phyloP scores from a whole-genome alignment of 2,888 invertebrate genomes.

The Matsumyia berberina region DNA sequence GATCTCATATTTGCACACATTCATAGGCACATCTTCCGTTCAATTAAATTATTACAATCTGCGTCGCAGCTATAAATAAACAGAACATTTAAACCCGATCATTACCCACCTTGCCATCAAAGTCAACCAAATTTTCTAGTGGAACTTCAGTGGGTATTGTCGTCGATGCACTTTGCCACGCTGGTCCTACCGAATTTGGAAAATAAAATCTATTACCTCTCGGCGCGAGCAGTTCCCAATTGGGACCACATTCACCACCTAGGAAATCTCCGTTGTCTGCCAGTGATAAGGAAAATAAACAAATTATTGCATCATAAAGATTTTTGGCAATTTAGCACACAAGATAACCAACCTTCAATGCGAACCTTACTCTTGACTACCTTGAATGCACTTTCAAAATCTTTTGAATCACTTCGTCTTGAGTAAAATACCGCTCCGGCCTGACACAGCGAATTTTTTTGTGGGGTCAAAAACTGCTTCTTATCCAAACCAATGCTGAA shows the following conservation, averaged over 20 bases:
- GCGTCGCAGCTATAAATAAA: slow-evolving; percentile 65
- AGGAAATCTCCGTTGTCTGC: slow-evolving; percentile 80
- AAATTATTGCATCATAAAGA: slow-evolving; percentile 65
- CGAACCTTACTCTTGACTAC: slow-evolving; percentile 80
- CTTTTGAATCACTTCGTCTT: slow-evolving; percentile 79
- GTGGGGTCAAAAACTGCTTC: slow-evolving; percentile 45
- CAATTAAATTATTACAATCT: slow-evolving; percentile 34
- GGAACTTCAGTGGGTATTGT: slow-evolving; percentile 82
- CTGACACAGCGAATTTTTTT: slow-evolving; percentile 2
- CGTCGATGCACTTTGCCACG: slow-evolving; percentile 88
- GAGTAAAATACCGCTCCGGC: slow-evolving; percentile 77
- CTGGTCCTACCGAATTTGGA: slow-evolving; percentile 89
- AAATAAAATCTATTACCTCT: slow-evolving; percentile 89
- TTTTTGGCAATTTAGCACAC: background rate
- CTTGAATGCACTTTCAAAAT: slow-evolving; percentile 79
- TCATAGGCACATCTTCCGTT: background rate
- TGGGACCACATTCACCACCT: slow-evolving; percentile 84
- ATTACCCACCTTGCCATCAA: slow-evolving; percentile 78
- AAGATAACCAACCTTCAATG: slow-evolving; percentile 78
- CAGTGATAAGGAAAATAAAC: slow-evolving; percentile 29
- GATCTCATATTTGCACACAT: background rate
- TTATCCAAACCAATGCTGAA: slow-evolving; percentile 39
- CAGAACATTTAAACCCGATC: background rate
- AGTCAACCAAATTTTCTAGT: slow-evolving; percentile 80
- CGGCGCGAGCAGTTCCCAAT: slow-evolving; percentile 88